These are phyloP conservation scores for Austrolebias charrua DNA, from an alignment of 2,797 vertebrate species.

Conservation along the genomic window DNA sequence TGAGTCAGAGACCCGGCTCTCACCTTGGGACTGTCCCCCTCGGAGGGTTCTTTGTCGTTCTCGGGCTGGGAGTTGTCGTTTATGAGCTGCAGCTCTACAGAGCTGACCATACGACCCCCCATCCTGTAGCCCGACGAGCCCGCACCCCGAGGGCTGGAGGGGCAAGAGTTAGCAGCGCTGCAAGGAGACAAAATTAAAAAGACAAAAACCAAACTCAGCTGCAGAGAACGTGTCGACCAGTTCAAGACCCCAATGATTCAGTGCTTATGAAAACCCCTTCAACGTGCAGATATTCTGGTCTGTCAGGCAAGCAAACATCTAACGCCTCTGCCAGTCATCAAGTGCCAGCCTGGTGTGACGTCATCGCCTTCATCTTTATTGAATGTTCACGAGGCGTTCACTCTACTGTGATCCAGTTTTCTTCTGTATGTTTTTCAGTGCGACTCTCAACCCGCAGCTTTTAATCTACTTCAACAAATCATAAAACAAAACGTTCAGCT, in stretches of 20 bases:
- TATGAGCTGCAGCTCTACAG: constrained; percentile 91
- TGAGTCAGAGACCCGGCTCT: constrained; percentile 16
- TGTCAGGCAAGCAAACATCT: no score
- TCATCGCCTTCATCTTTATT: no score
- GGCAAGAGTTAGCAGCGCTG: constrained; percentile 98
- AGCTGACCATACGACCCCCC: constrained; percentile 84
- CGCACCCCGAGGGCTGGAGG: constrained; percentile 94
- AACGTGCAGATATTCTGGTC: no score
- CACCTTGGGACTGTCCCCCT: constrained; percentile 97
- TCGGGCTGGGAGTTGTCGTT: constrained; percentile 92
- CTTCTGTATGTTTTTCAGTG: no score
- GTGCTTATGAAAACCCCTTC: no score
- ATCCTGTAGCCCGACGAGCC: constrained; percentile 94
- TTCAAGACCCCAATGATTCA: not conserved
- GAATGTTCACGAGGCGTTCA: no score
- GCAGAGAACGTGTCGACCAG: not conserved
- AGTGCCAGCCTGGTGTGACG: no score
- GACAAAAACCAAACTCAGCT: not conserved
- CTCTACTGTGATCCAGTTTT: no score
- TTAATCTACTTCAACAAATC: no score
- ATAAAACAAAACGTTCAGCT: no score
- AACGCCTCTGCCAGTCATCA: no score
- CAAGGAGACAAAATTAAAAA: not conserved
- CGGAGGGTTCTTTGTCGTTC: constrained; percentile 94
- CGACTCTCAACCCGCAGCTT: no score